phyloP scores from a whole-genome alignment of 2,113 vertebrate genomes.

The Corynorhinus townsendii region DNA sequence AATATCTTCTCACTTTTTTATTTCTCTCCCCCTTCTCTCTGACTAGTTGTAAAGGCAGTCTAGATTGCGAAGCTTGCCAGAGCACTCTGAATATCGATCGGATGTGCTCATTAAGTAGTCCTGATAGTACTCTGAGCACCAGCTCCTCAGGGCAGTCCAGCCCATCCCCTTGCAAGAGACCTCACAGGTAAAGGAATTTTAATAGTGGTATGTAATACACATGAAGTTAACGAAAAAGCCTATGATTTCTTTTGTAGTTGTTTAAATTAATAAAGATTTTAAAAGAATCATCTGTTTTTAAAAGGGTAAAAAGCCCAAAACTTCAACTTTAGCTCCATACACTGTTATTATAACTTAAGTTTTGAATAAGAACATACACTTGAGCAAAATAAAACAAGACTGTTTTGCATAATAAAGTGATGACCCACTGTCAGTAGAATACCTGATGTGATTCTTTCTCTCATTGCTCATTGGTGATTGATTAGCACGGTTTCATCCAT shows the following conservation, averaged over 20 bases:
- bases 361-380: background rate
- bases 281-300: background rate
- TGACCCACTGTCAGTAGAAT: background rate
- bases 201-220: background rate
- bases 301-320: background rate
- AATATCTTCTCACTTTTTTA: slow-evolving; percentile 11
- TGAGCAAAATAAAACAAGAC: background rate
- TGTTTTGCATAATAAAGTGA: background rate
- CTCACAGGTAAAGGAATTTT: slow-evolving; percentile 86
- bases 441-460: background rate
- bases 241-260: background rate
- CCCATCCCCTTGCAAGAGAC: slow-evolving; percentile 93
- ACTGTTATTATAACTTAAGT: background rate
- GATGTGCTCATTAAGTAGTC: slow-evolving; percentile 96
- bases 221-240: background rate
- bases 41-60: slow-evolving; percentile 91
- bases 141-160: slow-evolving; percentile 94
- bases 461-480: background rate
- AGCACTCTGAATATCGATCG: slow-evolving; percentile 95
- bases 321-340: background rate
- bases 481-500: background rate
- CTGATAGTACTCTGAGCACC: slow-evolving; percentile 95
- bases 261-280: slow-evolving; percentile 7
- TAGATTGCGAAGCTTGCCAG: slow-evolving; percentile 96
- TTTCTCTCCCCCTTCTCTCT: background rate